Evolutionary conservation across 2,113 vertebrate genomes (phyloP).

Genomic region (Sinocyclocheilus maitianheensis): DNA sequence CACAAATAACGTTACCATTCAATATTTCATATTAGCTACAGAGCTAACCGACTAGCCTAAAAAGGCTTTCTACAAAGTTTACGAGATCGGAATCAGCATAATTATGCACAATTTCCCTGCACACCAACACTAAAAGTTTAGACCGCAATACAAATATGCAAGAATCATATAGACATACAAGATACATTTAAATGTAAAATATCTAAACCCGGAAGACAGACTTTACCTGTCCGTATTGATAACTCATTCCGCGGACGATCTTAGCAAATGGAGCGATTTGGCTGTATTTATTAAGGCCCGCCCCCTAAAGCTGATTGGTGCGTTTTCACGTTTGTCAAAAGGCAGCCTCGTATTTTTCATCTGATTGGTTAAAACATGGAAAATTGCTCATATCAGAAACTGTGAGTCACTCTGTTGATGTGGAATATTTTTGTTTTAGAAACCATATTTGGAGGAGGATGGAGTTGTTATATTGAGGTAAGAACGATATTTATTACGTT

Average conservation of each 20-base stretch:
- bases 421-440: not conserved
- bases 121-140: not conserved
- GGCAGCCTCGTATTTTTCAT: not conserved
- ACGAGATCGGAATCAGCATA: not conserved
- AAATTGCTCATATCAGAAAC: constrained; percentile 40
- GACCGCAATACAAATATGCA: not conserved
- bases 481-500: not conserved
- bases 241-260: constrained; percentile 79
- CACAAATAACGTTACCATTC: not conserved
- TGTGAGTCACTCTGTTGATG: constrained; percentile 23
- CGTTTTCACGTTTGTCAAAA: constrained; percentile 56
- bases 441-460: not conserved
- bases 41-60: constrained; percentile 23
- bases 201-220: constrained; percentile 19
- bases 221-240: constrained; percentile 85
- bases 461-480: not conserved
- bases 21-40: not conserved
- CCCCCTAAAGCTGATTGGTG: constrained; percentile 61
- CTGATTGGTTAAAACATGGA: constrained; percentile 60
- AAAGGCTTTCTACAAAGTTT: not conserved
- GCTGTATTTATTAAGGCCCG: constrained; percentile 29
- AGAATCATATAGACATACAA: not conserved
- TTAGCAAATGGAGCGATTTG: not conserved
- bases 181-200: not conserved
- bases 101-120: not conserved